Conservation (phyloP, 2,113 vertebrate genomes). For the Lagopus muta region DNA sequence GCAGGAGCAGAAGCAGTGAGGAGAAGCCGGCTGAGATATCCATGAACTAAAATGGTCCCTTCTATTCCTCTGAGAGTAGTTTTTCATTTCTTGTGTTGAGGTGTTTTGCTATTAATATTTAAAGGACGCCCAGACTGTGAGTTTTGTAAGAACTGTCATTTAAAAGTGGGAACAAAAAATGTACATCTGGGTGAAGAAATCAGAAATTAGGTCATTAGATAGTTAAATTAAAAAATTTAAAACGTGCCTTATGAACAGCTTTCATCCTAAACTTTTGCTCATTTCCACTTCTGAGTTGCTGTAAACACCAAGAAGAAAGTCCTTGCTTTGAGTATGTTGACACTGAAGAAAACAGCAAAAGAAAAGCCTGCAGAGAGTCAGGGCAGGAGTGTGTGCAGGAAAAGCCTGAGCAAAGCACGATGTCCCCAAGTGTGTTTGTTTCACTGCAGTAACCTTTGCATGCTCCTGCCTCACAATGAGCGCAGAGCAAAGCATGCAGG, state of each 20-base stretch:
- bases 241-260: neutral
- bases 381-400: neutral
- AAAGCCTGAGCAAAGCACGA: neutral
- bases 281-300: neutral
- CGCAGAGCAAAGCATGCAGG: neutral
- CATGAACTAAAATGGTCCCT: neutral
- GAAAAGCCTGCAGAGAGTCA: neutral
- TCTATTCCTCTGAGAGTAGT: neutral
- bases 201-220: neutral
- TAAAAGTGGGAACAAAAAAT: neutral
- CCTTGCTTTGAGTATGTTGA: neutral
- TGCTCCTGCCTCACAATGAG: neutral
- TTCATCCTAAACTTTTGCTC: neutral
- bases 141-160: neutral
- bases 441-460: fast-evolving
- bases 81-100: neutral
- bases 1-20: neutral
- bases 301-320: neutral
- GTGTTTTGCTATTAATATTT: neutral
- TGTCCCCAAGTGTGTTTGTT: neutral
- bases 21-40: neutral
- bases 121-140: neutral
- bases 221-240: neutral
- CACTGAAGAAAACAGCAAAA: neutral
- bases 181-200: neutral